Percentiles rank a stretch among this genome's conserved stretches.
phyloP scores from a whole-genome alignment of 1,140 invertebrate species.

The Trachymyrmex septentrionalis region DNA sequence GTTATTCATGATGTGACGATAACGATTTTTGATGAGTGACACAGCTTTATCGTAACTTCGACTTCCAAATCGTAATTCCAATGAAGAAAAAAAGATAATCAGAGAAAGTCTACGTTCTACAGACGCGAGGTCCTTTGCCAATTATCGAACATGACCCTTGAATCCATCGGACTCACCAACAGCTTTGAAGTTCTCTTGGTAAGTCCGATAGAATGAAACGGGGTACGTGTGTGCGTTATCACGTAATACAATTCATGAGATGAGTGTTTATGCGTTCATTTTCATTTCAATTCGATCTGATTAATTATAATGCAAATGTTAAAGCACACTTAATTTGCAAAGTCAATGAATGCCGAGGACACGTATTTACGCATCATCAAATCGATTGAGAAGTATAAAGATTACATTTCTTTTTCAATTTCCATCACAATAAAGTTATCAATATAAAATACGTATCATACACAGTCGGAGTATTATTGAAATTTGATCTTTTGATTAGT shows the following conservation, averaged over 20 bases:
- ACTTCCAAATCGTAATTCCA: neutral
- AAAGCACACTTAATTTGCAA: neutral
- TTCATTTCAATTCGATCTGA: neutral
- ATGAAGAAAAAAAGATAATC: constrained; percentile 16
- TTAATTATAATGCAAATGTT: constrained; percentile 16
- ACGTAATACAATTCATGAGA: constrained; percentile 16
- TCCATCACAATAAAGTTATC: neutral
- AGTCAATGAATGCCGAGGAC: neutral
- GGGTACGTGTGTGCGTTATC: neutral
- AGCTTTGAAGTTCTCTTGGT: neutral
- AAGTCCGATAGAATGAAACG: too few species aligned
- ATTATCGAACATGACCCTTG: neutral
- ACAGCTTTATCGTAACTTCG: neutral
- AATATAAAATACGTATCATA: constrained; percentile 12
- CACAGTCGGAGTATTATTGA: constrained; percentile 55
- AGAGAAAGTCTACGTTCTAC: neutral
- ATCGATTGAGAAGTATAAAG: neutral
- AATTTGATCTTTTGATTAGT: constrained; percentile 67
- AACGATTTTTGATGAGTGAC: constrained; percentile 30
- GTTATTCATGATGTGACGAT: constrained; percentile 30
- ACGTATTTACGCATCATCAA: neutral
- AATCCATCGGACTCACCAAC: neutral
- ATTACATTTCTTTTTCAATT: neutral
- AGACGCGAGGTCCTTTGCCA: neutral
- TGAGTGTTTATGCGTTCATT: neutral